These are phyloP conservation scores for Drosophila villosipedis DNA, from an alignment of 2,888 invertebrate species.

Conservation along the genomic window DNA sequence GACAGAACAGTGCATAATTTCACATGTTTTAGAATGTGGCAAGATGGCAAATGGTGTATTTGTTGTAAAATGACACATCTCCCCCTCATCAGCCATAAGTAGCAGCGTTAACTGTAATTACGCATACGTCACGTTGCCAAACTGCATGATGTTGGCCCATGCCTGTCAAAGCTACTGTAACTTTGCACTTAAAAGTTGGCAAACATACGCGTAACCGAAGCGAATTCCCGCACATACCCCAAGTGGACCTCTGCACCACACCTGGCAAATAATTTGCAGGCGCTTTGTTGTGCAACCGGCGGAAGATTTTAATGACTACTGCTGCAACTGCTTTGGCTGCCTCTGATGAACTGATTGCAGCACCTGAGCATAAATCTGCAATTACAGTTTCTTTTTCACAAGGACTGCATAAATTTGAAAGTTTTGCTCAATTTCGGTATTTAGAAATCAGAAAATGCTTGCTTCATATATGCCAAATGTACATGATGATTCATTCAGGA, in stretches of 20 bases:
- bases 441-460: background rate
- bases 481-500: background rate
- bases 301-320: conserved; percentile 77
- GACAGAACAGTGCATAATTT: conserved; percentile 8
- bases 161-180: conserved; percentile 38
- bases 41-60: conserved; percentile 37
- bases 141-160: conserved; percentile 57
- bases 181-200: conserved; percentile 32
- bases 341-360: conserved; percentile 17
- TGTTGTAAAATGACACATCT: conserved; percentile 4
- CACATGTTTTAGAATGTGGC: conserved; percentile 18
- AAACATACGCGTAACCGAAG: conserved; percentile 16
- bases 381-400: conserved; percentile 50
- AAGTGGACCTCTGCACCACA: conserved; percentile 6
- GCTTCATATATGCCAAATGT: background rate
- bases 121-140: conserved; percentile 60
- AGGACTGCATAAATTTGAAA: conserved; percentile 3
- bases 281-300: conserved; percentile 71
- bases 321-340: conserved; percentile 18
- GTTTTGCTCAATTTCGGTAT: background rate
- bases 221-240: background rate
- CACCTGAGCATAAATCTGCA: conserved; percentile 36
- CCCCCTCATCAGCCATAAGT: background rate
- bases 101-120: conserved; percentile 49
- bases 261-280: conserved; percentile 65